phyloP scores from a whole-genome alignment of 2,888 invertebrate species.

The Chorisops tibialis region DNA sequence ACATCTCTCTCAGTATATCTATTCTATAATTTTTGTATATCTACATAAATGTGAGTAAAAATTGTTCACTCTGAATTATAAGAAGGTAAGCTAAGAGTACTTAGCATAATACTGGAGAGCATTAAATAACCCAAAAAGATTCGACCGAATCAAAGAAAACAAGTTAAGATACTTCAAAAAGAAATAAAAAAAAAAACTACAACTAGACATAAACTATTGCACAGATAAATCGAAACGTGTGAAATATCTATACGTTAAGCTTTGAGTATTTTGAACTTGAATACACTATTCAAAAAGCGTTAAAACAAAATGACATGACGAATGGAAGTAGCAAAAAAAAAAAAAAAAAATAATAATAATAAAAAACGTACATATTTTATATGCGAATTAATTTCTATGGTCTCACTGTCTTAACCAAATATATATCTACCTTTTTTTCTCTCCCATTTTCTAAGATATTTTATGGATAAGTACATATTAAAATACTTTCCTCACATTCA shows the following conservation, averaged over 20 bases:
- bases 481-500: conserved; percentile 22
- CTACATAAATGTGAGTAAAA: too few species aligned
- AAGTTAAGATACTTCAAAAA: too few species aligned
- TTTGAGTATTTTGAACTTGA: conserved; percentile 1
- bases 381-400: conserved; percentile 10
- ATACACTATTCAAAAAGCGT: neutral
- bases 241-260: conserved; percentile 7
- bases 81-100: too few species aligned
- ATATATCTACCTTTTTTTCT: neutral
- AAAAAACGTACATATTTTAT: neutral
- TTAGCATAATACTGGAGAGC: too few species aligned
- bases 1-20: too few species aligned
- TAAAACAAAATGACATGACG: conserved; percentile 13
- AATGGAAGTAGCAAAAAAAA: neutral
- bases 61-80: too few species aligned
- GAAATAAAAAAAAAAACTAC: too few species aligned
- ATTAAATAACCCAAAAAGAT: too few species aligned
- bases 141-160: too few species aligned
- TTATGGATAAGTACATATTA: conserved; percentile 12
- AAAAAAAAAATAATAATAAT: conserved; percentile 5
- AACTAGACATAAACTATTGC: neutral
- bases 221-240: conserved; percentile 12
- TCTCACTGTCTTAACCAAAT: conserved; percentile 12
- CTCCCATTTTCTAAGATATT: conserved; percentile 1
- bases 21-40: too few species aligned